Base-by-base conservation (phyloP, 2,888 invertebrate species). In the Kryphioiulus occultus region DNA sequence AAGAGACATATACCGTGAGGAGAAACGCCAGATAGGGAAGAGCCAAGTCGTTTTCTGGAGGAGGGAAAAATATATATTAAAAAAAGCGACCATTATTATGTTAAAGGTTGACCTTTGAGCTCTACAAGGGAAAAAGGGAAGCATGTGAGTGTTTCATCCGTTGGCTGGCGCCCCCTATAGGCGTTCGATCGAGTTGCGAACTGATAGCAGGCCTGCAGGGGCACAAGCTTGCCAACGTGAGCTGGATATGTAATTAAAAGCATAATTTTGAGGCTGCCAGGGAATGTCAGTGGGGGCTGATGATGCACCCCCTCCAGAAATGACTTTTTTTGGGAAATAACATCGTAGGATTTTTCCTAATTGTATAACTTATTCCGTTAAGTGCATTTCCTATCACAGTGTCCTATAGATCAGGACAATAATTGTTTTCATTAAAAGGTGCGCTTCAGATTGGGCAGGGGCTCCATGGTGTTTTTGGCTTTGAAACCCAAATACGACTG, bases 331-430 rank as follows among this genome's bases (percentile, higher is more conserved):
- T 9, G 12, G 5, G 22, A n/a, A 12, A 26, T 22, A 78, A 32
- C 30, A 9, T 26, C 78, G 15, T 17, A 3, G 78, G 26, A 26
- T 78, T 78, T 78, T 78, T 53, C 44, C n/a, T 78, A 78, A 78
- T 78, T 30, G 78, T 78, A 78, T 30, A 26, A 30, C 15, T 44
- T 44, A 30, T 22, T 59, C 30, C 17, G 26, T 78, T 78, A 78
- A 78, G 78, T 30, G 78, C 78, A 78, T 78, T 78, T 78, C 78
- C 78, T n/a, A n/a, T n/a, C n/a, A n/a, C n/a, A n/a, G n/a, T n/a
- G n/a, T n/a, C n/a, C n/a, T 78, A 78, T 78, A 78, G 59, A 68
- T 22, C 22, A 7, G 59, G 59, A 0, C 26, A 78, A 32, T 26
- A 78, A 78, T 78, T 78, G 17, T 22, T 68, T 68, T 68, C 59